Evolutionary conservation across 1,140 invertebrate genomes (phyloP).

Genomic region (Cyclina sinensis): DNA sequence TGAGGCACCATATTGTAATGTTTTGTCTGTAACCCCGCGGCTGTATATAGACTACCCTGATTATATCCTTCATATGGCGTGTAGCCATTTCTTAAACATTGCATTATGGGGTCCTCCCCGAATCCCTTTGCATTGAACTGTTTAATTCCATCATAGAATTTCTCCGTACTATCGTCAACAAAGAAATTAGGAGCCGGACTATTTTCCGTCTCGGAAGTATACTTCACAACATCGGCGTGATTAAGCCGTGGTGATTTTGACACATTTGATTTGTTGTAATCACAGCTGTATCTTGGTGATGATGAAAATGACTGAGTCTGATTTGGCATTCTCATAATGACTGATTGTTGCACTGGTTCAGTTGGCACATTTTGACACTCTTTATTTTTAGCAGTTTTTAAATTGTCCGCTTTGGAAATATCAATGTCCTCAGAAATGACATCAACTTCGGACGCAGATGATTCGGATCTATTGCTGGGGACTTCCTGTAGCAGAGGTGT

Average conservation of each 20-base stretch:
- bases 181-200: conserved; percentile 50
- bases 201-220: conserved; percentile 54
- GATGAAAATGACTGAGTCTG: conserved; percentile 66
- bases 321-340: conserved; percentile 80
- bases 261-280: conserved; percentile 58
- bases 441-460: conserved; percentile 84
- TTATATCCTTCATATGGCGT: conserved; percentile 80
- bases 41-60: conserved; percentile 73
- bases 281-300: conserved; percentile 59
- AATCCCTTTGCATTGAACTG: conserved; percentile 54
- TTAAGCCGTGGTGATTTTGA: conserved; percentile 61
- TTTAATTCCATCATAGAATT: conserved; percentile 56
- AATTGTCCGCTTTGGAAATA: conserved; percentile 40
- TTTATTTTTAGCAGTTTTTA: conserved; percentile 49
- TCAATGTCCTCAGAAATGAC: conserved; percentile 82
- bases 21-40: conserved; percentile 69
- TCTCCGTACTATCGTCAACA: conserved; percentile 35
- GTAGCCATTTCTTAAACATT: conserved; percentile 80
- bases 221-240: conserved; percentile 60
- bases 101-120: conserved; percentile 65
- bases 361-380: conserved; percentile 59
- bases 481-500: conserved; percentile 75
- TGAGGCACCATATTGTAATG: conserved; percentile 85
- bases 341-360: conserved; percentile 78
- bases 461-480: conserved; percentile 83